Conservation (phyloP, 2,797 vertebrate genomes). For the Rousettus madagascariensis region DNA sequence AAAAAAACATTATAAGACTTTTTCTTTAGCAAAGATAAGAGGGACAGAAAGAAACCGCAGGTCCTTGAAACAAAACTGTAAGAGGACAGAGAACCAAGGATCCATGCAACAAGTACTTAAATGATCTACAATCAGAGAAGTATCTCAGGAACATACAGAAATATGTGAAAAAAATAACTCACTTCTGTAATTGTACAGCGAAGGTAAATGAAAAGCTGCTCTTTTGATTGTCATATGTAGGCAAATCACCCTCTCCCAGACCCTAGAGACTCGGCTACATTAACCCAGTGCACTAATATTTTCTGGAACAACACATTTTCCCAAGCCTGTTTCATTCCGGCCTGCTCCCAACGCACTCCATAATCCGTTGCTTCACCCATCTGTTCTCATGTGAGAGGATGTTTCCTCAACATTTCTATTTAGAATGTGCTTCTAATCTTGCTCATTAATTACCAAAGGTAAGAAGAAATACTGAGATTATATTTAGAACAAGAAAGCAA, state of each 20-base stretch:
- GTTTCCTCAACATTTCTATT: background rate
- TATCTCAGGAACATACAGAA: background rate
- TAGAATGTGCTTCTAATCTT: background rate
- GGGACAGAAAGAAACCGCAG: background rate
- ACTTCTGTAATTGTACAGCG: background rate
- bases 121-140: background rate
- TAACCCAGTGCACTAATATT: accelerated
- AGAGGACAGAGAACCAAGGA: background rate
- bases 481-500: background rate
- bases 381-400: accelerated
- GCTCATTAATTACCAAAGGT: background rate
- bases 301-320: background rate
- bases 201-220: background rate
- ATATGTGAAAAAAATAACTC: background rate
- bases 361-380: accelerated
- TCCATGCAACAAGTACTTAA: background rate
- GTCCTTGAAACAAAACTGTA: background rate
- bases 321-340: too few relatives aligned
- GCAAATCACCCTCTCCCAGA: background rate
- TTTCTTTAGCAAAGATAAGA: background rate
- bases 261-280: accelerated
- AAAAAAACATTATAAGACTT: background rate
- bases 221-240: background rate
- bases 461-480: background rate
- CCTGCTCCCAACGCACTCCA: accelerated